A percentile compares a stretch with the other conserved stretches of the same genome.
phyloP scores from a whole-genome alignment of 2,797 vertebrate genomes.

The Glyptemys insculpta region DNA sequence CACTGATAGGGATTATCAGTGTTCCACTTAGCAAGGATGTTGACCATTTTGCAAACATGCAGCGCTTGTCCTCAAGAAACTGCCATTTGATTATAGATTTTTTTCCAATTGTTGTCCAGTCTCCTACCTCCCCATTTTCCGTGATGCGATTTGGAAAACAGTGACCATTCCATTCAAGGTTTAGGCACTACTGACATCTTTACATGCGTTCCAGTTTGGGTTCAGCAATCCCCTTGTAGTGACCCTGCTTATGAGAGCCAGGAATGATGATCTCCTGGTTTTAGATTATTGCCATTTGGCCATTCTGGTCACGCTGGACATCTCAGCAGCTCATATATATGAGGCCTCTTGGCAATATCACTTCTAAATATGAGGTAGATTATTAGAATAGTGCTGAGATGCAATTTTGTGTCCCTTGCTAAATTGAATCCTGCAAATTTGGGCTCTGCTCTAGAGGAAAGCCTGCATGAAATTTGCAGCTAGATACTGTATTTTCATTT shows the following conservation, averaged over 20 bases:
- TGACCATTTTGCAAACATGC: background rate
- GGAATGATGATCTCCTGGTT: background rate
- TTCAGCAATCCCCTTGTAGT: background rate
- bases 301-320: background rate
- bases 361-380: background rate
- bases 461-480: background rate
- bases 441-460: background rate
- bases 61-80: background rate
- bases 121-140: background rate
- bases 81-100: background rate
- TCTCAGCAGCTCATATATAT: background rate
- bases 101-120: background rate
- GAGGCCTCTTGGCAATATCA: background rate
- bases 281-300: background rate
- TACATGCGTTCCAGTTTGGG: background rate
- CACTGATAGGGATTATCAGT: background rate
- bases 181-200: background rate
- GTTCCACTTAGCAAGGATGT: background rate
- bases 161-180: background rate
- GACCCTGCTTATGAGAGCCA: background rate
- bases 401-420: background rate
- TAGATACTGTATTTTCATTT: background rate
- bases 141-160: background rate
- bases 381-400: background rate
- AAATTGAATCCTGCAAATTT: background rate